These are phyloP conservation scores for Liparis tanakae DNA, from an alignment of 2,797 vertebrate species.

Conservation along the genomic window DNA sequence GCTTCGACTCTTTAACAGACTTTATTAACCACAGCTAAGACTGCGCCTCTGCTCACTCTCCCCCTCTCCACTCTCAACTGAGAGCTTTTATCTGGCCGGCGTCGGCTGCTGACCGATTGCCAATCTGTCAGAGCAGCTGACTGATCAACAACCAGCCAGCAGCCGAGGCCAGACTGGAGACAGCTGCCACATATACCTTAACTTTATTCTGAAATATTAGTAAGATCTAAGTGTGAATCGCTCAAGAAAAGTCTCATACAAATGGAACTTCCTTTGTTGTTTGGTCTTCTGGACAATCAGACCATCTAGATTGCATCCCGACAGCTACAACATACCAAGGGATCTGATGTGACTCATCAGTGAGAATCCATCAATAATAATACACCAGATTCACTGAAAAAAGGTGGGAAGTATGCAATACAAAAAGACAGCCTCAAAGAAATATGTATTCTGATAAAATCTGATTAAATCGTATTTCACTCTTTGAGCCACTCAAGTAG, in stretches of 20 bases:
- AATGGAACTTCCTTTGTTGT: not conserved
- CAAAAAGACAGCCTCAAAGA: not conserved
- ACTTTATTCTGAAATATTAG: not conserved
- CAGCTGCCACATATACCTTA: not conserved
- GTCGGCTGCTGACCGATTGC: too few relatives aligned
- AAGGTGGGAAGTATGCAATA: not conserved
- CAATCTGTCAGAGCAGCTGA: too few relatives aligned
- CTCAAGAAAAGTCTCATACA: not conserved
- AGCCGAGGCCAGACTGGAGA: too few relatives aligned
- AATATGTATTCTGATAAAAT: too few relatives aligned
- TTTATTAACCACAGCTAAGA: too few relatives aligned
- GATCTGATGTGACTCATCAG: not conserved
- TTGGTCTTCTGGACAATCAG: not conserved
- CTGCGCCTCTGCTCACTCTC: too few relatives aligned
- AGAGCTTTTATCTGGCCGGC: too few relatives aligned
- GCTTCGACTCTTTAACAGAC: too few relatives aligned
- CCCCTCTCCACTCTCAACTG: too few relatives aligned
- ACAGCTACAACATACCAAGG: not conserved
- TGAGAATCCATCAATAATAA: not conserved
- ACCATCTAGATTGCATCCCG: not conserved
- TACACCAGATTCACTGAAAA: not conserved
- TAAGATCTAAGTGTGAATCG: not conserved
- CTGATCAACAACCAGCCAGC: too few relatives aligned
- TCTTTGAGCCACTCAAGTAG: not conserved
- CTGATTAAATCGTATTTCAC: not conserved